phyloP scores from a whole-genome alignment of 1,140 invertebrate species.

The Saccostrea cuccullata region DNA sequence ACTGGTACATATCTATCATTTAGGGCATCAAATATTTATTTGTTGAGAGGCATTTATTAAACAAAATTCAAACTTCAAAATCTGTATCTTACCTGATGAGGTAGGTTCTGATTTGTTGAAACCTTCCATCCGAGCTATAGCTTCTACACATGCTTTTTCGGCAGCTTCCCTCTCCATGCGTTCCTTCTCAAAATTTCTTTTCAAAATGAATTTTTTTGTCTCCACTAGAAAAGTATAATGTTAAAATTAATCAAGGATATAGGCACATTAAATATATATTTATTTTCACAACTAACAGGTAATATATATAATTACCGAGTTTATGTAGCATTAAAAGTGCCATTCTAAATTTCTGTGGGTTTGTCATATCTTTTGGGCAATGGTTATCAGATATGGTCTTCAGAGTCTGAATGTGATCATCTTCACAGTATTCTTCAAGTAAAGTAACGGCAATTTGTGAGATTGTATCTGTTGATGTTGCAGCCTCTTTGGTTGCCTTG shows the following conservation, averaged over 20 bases:
- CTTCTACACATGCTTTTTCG: slow-evolving; percentile 4
- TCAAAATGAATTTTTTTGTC: slow-evolving; percentile 16
- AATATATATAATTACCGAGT: neutral
- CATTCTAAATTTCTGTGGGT: neutral
- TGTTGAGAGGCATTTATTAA: slow-evolving; percentile 14
- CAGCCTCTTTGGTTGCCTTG: neutral
- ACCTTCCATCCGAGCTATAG: neutral
- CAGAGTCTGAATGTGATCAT: slow-evolving; percentile 7
- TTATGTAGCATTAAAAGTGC: slow-evolving; percentile 26
- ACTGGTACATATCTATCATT: neutral
- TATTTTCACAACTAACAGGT: neutral
- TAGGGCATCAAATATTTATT: neutral
- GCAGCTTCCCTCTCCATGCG: neutral
- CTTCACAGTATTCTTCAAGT: slow-evolving; percentile 22
- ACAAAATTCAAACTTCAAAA: neutral
- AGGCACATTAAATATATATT: neutral
- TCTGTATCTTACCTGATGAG: neutral
- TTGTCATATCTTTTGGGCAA: slow-evolving; percentile 17
- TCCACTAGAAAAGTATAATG: neutral
- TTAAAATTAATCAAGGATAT: neutral
- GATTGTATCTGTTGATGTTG: slow-evolving; percentile 1
- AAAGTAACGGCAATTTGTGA: neutral
- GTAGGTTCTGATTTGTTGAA: slow-evolving; percentile 10
- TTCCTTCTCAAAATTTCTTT: slow-evolving; percentile 34
- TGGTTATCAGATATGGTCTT: slow-evolving; percentile 3